Conservation (phyloP, 2,113 vertebrate genomes). For the Junco hyemalis region DNA sequence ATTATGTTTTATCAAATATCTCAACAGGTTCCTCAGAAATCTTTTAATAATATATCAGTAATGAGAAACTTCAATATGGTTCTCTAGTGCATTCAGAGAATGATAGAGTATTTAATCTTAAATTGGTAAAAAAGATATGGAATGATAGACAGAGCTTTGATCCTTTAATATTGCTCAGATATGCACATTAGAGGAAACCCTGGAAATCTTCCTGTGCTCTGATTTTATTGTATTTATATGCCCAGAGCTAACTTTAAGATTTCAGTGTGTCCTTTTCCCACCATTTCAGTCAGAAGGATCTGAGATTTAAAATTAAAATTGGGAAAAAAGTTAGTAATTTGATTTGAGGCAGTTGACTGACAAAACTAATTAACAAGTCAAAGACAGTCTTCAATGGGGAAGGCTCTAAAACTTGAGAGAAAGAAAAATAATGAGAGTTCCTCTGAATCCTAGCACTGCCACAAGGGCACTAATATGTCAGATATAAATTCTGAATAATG, state of each 20-base stretch:
- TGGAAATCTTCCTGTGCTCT: not conserved
- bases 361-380: slow-evolving; percentile 52
- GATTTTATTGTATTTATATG: slow-evolving; percentile 17
- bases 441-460: not conserved
- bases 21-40: slow-evolving; percentile 1
- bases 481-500: not conserved
- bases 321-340: not conserved
- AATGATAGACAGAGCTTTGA: slow-evolving; percentile 28
- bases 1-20: slow-evolving; percentile 13
- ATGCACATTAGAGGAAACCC: not conserved
- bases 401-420: not conserved
- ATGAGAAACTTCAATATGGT: not conserved
- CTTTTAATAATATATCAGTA: not conserved
- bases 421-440: not conserved
- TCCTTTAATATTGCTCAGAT: slow-evolving; percentile 10
- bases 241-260: not conserved
- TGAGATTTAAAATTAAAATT: slow-evolving; percentile 35
- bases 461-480: not conserved
- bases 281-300: not conserved
- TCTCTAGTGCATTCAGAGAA: not conserved
- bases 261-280: not conserved
- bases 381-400: slow-evolving; percentile 13
- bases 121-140: not conserved
- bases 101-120: slow-evolving; percentile 34
- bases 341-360: slow-evolving; percentile 52